Evolutionary conservation across 2,113 vertebrate species (phyloP).

Genomic region (Ctenodactylus gundi): DNA sequence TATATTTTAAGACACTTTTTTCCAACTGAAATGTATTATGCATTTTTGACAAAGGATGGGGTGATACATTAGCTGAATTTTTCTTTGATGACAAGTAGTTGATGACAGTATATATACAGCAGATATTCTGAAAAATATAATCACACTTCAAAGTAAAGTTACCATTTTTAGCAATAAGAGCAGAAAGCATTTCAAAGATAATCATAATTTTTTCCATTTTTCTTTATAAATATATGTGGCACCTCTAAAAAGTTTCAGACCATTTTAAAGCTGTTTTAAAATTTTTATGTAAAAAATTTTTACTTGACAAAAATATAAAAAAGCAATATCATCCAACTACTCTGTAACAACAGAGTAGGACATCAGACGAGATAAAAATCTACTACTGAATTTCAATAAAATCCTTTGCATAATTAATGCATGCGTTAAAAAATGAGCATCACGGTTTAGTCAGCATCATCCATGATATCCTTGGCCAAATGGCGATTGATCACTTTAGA

Average conservation of each 20-base stretch:
- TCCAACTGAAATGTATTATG: background rate
- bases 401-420: slow-evolving; percentile 41
- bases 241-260: background rate
- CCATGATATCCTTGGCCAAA: background rate
- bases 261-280: slow-evolving; percentile 49
- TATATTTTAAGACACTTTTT: background rate
- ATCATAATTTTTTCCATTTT: slow-evolving; percentile 12
- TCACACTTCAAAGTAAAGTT: background rate
- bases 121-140: slow-evolving; percentile 5
- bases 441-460: background rate
- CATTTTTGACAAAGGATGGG: background rate
- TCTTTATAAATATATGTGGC: slow-evolving; percentile 10
- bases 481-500: background rate
- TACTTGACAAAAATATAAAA: slow-evolving; percentile 45
- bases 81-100: background rate
- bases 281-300: slow-evolving; percentile 51
- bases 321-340: slow-evolving; percentile 12
- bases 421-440: background rate
- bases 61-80: background rate
- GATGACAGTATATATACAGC: background rate
- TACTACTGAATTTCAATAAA: slow-evolving; percentile 55
- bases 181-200: slow-evolving; percentile 38
- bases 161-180: slow-evolving; percentile 27
- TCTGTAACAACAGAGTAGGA: slow-evolving; percentile 43
- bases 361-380: slow-evolving; percentile 30